Conservation (phyloP, 2,113 vertebrate genomes). For the Hystrix cristata region DNA sequence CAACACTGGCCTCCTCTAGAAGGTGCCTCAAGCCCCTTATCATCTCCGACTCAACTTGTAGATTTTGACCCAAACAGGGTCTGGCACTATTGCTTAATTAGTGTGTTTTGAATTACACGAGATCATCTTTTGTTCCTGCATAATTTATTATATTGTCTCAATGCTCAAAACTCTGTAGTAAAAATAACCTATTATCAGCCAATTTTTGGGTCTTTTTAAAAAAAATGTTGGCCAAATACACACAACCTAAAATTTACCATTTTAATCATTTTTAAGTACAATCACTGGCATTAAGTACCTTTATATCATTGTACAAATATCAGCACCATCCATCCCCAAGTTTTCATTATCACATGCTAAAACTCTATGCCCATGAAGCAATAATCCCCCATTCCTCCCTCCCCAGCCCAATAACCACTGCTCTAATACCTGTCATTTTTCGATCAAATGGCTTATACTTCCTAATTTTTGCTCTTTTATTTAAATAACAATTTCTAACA, state of each 20-base stretch:
- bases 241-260: neutral
- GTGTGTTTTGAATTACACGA: neutral
- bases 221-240: slow-evolving; percentile 8
- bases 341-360: neutral
- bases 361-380: neutral
- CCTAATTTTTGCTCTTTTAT: neutral
- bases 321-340: neutral
- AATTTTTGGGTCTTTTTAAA: neutral
- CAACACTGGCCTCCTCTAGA: neutral
- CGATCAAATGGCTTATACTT: neutral
- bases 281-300: neutral
- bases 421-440: neutral
- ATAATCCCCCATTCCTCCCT: neutral
- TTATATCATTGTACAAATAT: neutral
- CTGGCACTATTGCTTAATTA: neutral
- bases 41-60: neutral
- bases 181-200: neutral
- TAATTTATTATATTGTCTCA: slow-evolving; percentile 23
- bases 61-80: neutral
- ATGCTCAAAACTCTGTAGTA: slow-evolving; percentile 26
- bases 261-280: slow-evolving; percentile 8
- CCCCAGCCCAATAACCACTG: neutral
- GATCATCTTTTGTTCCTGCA: neutral
- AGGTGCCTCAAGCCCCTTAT: neutral
- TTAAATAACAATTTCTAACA: slow-evolving; percentile 29